Evolutionary conservation across 2,113 vertebrate species (phyloP).

Genomic region (Prionailurus viverrinus): DNA sequence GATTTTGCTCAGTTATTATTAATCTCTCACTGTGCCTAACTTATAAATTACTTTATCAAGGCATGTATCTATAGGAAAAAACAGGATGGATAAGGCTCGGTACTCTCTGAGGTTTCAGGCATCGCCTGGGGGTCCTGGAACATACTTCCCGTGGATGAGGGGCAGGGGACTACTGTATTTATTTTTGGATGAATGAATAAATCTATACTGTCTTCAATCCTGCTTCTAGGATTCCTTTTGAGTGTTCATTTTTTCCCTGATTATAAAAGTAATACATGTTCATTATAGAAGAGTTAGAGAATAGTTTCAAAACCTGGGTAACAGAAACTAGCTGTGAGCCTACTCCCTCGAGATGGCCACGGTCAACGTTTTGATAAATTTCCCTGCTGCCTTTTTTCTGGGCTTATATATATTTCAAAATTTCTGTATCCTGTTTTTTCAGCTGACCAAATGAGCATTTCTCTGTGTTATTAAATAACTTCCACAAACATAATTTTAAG

Average conservation of each 20-base stretch:
- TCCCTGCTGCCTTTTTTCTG: neutral
- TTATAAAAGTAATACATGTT: neutral
- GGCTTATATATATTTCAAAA: slow-evolving; percentile 11
- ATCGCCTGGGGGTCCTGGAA: neutral
- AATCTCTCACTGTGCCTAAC: neutral
- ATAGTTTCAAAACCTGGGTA: slow-evolving; percentile 24
- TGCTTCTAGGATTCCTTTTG: neutral
- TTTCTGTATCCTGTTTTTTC: neutral
- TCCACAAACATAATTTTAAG: slow-evolving; percentile 28
- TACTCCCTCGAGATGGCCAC: neutral
- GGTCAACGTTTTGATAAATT: neutral
- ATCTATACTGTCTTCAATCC: neutral
- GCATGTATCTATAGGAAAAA: neutral
- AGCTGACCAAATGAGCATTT: slow-evolving; percentile 53
- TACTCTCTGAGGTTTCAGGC: neutral
- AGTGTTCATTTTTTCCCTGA: neutral
- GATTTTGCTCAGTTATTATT: neutral
- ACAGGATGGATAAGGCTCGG: neutral
- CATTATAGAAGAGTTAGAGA: neutral
- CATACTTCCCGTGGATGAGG: neutral
- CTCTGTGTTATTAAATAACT: slow-evolving; percentile 54
- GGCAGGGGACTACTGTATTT: neutral
- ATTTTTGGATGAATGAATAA: slow-evolving; percentile 29
- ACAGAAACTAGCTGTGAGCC: neutral
- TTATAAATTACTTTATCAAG: neutral